phyloP scores from a whole-genome alignment of 2,113 vertebrate species.

The Ammodytes marinus region DNA sequence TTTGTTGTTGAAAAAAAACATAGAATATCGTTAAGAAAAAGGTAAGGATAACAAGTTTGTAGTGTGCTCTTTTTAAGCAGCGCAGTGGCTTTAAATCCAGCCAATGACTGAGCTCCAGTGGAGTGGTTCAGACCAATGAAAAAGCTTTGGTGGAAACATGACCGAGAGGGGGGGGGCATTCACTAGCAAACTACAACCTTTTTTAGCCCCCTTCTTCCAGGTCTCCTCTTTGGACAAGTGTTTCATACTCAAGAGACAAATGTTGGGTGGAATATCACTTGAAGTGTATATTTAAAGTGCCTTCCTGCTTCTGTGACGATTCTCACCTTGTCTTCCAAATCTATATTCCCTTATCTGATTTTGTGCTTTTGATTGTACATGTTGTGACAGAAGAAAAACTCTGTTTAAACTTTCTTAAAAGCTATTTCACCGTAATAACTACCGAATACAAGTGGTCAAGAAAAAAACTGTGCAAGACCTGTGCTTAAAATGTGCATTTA shows the following conservation, averaged over 20 bases:
- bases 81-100: neutral
- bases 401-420: constrained; percentile 38
- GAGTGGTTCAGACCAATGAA: constrained; percentile 3
- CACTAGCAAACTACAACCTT: neutral
- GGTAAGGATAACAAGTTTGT: neutral
- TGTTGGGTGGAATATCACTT: constrained; percentile 34
- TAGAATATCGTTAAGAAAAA: neutral
- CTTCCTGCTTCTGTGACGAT: constrained; percentile 54
- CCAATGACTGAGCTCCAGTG: neutral
- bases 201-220: neutral
- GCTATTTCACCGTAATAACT: constrained; percentile 47
- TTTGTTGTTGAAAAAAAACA: neutral
- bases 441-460: constrained; percentile 72
- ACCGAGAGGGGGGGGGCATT: neutral
- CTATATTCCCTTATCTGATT: constrained; percentile 58
- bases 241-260: constrained; percentile 22
- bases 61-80: neutral
- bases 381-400: constrained; percentile 42
- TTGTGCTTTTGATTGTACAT: constrained; percentile 67
- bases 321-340: constrained; percentile 22
- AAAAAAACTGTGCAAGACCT: constrained; percentile 77
- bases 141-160: neutral
- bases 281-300: constrained; percentile 69
- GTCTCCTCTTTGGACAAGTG: neutral
- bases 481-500: constrained; percentile 77